These are phyloP conservation scores for Nannobrachium achirus DNA, from an alignment of 2,113 vertebrate genomes.

Conservation along the genomic window DNA sequence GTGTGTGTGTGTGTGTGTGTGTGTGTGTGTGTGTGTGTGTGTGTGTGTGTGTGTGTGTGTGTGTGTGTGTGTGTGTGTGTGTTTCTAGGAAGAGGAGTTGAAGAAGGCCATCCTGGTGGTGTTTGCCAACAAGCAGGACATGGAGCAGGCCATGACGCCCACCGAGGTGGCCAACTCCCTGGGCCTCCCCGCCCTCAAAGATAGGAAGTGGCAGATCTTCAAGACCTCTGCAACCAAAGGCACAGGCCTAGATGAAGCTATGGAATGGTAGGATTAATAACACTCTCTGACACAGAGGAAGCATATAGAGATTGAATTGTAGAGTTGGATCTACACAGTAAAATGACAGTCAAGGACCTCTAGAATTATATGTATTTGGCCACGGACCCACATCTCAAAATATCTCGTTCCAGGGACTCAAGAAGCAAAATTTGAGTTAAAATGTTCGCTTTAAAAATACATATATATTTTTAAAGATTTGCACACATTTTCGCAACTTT, in stretches of 20 bases:
- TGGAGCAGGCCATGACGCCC: conserved; percentile 98
- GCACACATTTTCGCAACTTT: too few species aligned
- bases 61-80: not conserved
- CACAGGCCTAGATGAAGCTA: conserved; percentile 93
- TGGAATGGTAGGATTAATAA: conserved; percentile 89
- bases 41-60: not conserved
- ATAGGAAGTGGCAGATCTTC: conserved; percentile 99
- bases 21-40: not conserved
- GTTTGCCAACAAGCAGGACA: conserved; percentile 99
- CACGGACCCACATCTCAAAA: too few species aligned
- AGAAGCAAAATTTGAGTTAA: too few species aligned
- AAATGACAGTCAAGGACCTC: too few species aligned
- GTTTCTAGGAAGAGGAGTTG: conserved; percentile 91
- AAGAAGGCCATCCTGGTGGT: conserved; percentile 98
- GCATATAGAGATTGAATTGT: too few species aligned
- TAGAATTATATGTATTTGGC: too few species aligned
- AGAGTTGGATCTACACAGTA: too few species aligned
- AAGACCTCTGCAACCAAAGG: conserved; percentile 97
- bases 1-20: not conserved
- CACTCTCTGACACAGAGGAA: not conserved
- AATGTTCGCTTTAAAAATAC: too few species aligned
- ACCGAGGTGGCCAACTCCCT: conserved; percentile 95
- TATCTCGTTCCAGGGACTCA: too few species aligned
- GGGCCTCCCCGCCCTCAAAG: conserved; percentile 92
- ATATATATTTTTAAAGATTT: too few species aligned